Evolutionary conservation across 2,797 vertebrate species (phyloP).

Genomic region (Miichthys miiuy): DNA sequence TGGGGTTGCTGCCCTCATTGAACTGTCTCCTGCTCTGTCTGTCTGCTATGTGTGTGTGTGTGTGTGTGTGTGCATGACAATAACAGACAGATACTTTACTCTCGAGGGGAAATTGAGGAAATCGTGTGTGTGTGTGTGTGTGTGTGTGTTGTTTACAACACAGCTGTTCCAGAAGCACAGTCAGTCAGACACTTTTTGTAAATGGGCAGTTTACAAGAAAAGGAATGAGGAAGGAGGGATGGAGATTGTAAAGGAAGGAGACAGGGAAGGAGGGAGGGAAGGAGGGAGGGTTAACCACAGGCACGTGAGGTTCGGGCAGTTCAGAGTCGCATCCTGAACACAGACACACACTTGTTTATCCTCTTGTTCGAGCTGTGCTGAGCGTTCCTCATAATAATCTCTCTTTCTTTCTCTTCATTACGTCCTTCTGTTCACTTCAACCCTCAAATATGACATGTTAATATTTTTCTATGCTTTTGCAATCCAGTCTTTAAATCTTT

Average conservation of each 20-base stretch:
- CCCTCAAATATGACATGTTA: neutral
- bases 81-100: conserved; percentile 30
- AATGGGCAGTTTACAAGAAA: conserved; percentile 52
- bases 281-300: conserved; percentile 31
- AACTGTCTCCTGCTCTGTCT: conserved; percentile 19
- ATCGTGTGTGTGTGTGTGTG: neutral
- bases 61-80: neutral
- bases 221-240: conserved; percentile 4
- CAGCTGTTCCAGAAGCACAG: conserved; percentile 6
- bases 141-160: conserved; percentile 45
- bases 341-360: conserved; percentile 41
- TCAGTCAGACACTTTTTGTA: conserved; percentile 30
- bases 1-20: conserved; percentile 25
- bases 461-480: neutral
- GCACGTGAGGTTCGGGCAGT: conserved; percentile 25
- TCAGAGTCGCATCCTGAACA: conserved; percentile 33
- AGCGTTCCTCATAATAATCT: neutral
- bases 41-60: neutral
- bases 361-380: neutral
- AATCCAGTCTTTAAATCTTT: neutral
- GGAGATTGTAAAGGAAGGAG: neutral
- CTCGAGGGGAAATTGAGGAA: conserved; percentile 30
- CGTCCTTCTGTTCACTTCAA: neutral
- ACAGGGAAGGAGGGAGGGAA: neutral
- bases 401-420: neutral